Base-by-base conservation (phyloP, 2,888 invertebrate genomes). In the Latheticus oryzae region DNA sequence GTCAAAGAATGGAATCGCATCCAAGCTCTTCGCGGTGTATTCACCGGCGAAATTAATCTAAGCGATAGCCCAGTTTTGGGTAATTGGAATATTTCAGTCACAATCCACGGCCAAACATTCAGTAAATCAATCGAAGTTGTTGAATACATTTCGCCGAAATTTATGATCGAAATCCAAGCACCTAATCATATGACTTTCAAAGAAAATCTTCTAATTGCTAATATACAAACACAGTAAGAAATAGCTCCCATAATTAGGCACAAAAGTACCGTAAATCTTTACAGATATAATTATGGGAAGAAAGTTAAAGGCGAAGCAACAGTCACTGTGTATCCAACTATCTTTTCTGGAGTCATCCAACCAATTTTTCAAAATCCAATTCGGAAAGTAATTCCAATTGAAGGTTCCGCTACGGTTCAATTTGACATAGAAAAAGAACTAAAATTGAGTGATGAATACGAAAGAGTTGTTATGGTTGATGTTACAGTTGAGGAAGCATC, bases 141-240 rank as follows among this genome's bases (percentile, higher is more conserved):
- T 3, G 93, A 95, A 78, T 95, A 95, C 70, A 90, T 97, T 50
- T 79, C 95, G 64, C 98, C 98, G 0, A 96, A 96, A 75, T 98
- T 96, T 78, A 88, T 95, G 73, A 91, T 97, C 56, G 85, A 85
- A 17, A 87, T 97, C 58, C 87, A 91, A 63, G 85, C 94, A 19
- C 90, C 93, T 0, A 85, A 89, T 47, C 93, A 93, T 76, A 85
- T 89, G 3, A 89, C 94, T 1, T 90, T 92, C 74, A 87, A 87
- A 62, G 93, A 94, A 45, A 88, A 88, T 32, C 85, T 87, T 60
- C 84, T 97, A 37, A 84, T 84, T 11, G 90, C 91, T 13, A 89
- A 91, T 12, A 84, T 97, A 2, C 86, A 88, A 45, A 90, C 96
- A 9, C 91, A 88, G 91, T 95, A 83, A 83, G 9, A 23, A 45